Conservation (phyloP, 2,113 vertebrate genomes). For the Perognathus longimembris region DNA sequence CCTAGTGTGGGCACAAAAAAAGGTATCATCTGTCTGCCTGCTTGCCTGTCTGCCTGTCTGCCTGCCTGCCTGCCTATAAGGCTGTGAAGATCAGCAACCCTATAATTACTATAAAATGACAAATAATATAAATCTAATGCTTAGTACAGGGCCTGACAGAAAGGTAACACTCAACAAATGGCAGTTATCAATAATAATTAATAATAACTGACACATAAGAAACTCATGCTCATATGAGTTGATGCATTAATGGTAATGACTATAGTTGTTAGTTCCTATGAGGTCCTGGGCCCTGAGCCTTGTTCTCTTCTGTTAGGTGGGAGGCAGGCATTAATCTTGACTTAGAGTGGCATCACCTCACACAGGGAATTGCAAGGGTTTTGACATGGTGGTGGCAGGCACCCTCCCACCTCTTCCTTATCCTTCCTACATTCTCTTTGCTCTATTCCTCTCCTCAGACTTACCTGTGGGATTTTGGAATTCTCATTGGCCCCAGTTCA, state of each 20-base stretch:
- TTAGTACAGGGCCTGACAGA: not conserved
- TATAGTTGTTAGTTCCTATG: not conserved
- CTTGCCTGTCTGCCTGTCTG: too few relatives aligned
- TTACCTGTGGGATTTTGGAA: conserved; percentile 88
- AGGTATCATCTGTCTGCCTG: too few relatives aligned
- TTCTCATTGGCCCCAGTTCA: conserved; percentile 89
- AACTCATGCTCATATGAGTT: not conserved
- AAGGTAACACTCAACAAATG: not conserved
- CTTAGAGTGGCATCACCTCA: not conserved
- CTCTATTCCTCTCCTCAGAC: not conserved
- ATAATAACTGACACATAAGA: not conserved
- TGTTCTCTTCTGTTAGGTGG: not conserved
- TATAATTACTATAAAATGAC: too few relatives aligned
- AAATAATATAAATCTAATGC: not conserved
- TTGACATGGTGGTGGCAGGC: not conserved
- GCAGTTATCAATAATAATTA: not conserved
- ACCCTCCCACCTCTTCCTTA: not conserved
- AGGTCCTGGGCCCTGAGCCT: not conserved
- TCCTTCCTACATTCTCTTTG: not conserved
- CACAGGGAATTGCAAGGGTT: not conserved
- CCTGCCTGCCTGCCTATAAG: too few relatives aligned
- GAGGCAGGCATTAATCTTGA: not conserved
- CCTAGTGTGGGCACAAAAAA: too few relatives aligned
- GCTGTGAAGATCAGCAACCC: not conserved
- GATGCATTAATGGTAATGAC: not conserved